Base-by-base conservation (phyloP, 2,797 vertebrate genomes). In the Rhinella marina region DNA sequence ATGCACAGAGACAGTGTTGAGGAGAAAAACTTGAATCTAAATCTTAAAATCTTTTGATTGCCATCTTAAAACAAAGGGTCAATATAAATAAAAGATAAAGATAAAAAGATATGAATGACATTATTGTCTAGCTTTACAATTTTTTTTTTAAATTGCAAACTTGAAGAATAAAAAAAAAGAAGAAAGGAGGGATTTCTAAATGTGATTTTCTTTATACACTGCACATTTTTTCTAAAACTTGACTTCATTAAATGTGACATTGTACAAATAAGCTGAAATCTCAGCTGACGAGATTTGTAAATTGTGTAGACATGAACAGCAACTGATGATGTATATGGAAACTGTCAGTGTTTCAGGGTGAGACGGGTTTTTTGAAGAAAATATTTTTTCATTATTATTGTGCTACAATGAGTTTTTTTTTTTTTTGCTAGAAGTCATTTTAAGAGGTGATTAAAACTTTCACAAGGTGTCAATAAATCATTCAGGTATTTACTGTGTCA, bases 401-500 rank as follows among this genome's bases (percentile, higher is more conserved):
- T 78, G 52, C 23, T 52, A 11, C 61, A 85, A 77, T 76, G 41
- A 50, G 25, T 12, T 86, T 86, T 14, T 29, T 25, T 17, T 86
- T 86, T 14, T 41, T 41, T 64, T 52, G 48, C 62, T 79, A 7
- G 25, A 75, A 80, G 52, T 79, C 80, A 66, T 19, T 29, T 80
- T 80, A 75, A 61, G 12, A 81, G 61, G 56, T 48, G 61, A 54
- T 82, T 27, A 41, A 81, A 66, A 76, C 80, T 50, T 83, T 54
- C 56, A 87, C 82, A 21, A 12, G 54, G 59, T 72, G 72, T 62
- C 62, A 59, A 77, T 87, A 54, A 82, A 77, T 87, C 57, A 62
- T 82, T 50, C 8, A 25, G 9, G 59, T 82, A 57, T 75, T 27
- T 73, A 87, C 57, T 75, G 7, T 87, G 85, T 81, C 85, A 86